Base-by-base conservation (phyloP, 2,888 invertebrate species). In the Andrena fulva region DNA sequence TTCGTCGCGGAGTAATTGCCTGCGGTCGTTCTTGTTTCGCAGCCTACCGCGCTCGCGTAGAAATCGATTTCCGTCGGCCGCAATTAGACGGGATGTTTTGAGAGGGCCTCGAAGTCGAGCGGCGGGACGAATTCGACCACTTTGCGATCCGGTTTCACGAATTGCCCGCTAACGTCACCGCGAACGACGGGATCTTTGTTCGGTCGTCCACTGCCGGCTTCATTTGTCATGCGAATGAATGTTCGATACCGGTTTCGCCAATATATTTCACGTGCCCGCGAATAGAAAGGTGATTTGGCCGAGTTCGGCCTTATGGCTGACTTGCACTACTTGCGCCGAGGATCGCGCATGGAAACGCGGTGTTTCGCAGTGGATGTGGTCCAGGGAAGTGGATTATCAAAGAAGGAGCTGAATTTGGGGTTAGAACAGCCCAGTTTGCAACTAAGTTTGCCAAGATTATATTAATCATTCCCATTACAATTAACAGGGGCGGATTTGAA, bases 1-100 rank as follows among this genome's bases (percentile, higher is more conserved):
- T 83, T 74, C 67, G 83, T 79, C 79, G 72, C 68, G 29, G 67
- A 71, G 74, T 84, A 83, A 84, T 84, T 83, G 70, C 71, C 79
- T 73, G 68, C 52, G 71, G 73, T 75, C 68, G 64, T 72, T 77
- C 82, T 83, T 60, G 79, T 76, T 76, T 59, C 84, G 67, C 33
- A 77, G 82, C 72, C 66, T 69, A 64, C 80, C 80, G 72, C 72
- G 67, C 63, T 68, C 62, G 67, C 72, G 67, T 62, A 68, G 71
- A 64, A 80, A 80, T 80, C 80, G 80, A 80, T 80, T 72, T 56
- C 80, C 62, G 67, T 67, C 54, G 67, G 42, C 80, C 80, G 67
- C 80, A 80, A 80, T 80, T 72, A 80, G 62, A 67, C n/a, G 72
- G 67, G 68, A 80, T 68, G 80, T 80, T 80, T 80, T 72, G 80